Conservation (phyloP, 2,113 vertebrate species). For the Murina feae region DNA sequence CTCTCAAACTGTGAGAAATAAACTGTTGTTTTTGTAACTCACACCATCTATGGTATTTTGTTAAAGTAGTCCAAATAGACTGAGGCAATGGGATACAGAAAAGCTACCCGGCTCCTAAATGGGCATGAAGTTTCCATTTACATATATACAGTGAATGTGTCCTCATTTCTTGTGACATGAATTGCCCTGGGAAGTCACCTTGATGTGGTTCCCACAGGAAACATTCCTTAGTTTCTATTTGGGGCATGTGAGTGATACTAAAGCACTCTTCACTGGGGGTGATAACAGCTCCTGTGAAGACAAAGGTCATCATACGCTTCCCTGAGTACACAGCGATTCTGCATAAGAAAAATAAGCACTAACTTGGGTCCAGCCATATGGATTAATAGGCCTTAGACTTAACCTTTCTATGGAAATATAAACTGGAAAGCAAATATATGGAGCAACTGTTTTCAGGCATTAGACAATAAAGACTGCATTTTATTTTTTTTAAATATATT, state of each 20-base stretch:
- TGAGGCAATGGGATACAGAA: not conserved
- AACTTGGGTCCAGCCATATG: not conserved
- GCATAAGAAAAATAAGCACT: constrained; percentile 35
- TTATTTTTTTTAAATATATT: too few species aligned
- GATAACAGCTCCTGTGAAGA: not conserved
- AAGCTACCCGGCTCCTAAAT: not conserved
- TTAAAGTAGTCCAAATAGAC: not conserved
- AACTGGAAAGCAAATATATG: not conserved
- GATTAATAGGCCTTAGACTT: not conserved
- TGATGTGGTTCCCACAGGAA: not conserved
- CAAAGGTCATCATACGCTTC: not conserved
- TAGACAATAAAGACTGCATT: not conserved
- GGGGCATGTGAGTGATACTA: not conserved
- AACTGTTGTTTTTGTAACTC: not conserved
- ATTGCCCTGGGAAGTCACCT: not conserved
- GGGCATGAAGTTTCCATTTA: not conserved
- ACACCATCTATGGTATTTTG: not conserved
- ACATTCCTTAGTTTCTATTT: not conserved
- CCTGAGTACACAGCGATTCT: not conserved
- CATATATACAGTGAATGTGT: not conserved
- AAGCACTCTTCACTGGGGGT: not conserved
- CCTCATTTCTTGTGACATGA: not conserved
- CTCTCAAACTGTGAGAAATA: not conserved
- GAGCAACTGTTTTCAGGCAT: not conserved
- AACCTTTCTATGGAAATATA: not conserved